These are phyloP conservation scores for Elaphurus davidianus DNA, from an alignment of 2,113 vertebrate species.

Conservation along the genomic window DNA sequence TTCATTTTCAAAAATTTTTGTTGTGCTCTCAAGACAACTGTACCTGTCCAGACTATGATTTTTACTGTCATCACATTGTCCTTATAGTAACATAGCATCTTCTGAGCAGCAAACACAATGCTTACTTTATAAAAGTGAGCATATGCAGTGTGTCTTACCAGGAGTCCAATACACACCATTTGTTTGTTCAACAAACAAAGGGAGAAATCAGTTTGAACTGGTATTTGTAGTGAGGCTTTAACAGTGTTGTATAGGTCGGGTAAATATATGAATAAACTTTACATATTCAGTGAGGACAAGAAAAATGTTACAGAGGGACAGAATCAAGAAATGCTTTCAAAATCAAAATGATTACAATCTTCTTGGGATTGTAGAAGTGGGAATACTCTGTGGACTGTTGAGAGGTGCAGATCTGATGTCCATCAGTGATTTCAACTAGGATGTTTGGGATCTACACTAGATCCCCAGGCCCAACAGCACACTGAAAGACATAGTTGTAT, in stretches of 20 bases:
- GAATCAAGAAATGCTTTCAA: neutral
- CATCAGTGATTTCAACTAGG: neutral
- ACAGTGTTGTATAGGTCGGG: neutral
- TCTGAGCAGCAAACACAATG: neutral
- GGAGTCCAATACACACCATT: neutral
- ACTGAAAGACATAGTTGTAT: neutral
- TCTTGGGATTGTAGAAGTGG: neutral
- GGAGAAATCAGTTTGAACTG: neutral
- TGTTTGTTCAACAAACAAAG: neutral
- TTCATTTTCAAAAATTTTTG: neutral
- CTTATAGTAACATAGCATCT: neutral
- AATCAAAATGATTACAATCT: neutral
- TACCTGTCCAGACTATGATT: neutral
- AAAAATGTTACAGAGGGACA: neutral
- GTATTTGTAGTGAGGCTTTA: neutral
- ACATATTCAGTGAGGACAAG: neutral
- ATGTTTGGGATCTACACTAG: neutral
- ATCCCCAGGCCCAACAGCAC: neutral
- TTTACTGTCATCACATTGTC: neutral
- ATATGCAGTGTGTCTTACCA: neutral
- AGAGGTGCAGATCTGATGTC: neutral
- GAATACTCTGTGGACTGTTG: neutral
- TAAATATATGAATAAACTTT: neutral
- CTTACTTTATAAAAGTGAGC: neutral
- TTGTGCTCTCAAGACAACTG: neutral